These are phyloP conservation scores for Zhuqinia jingwanae DNA, from an alignment of 2,888 invertebrate genomes.

Conservation along the genomic window DNA sequence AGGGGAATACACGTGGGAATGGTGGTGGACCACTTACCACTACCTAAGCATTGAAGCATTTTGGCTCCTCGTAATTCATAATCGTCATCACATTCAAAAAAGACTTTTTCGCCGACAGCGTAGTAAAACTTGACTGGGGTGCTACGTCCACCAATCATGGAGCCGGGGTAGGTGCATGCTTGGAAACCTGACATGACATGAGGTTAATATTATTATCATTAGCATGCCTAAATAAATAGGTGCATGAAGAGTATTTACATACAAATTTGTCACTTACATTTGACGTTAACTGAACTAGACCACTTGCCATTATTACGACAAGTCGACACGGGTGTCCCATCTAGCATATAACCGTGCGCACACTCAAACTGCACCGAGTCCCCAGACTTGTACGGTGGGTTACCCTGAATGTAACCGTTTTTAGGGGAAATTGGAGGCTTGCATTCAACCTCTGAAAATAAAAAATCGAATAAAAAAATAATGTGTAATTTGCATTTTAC, in stretches of 20 bases:
- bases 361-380: conserved; percentile 94
- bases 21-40: conserved; percentile 93
- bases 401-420: conserved; percentile 90
- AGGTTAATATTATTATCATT: too few relatives aligned
- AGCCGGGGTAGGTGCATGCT: conserved; percentile 93
- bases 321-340: conserved; percentile 93
- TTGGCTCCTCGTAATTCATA: conserved; percentile 88
- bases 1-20: conserved; percentile 86
- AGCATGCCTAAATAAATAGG: too few relatives aligned
- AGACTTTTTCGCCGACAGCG: conserved; percentile 91
- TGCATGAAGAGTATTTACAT: not conserved
- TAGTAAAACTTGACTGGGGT: conserved; percentile 94
- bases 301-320: conserved; percentile 91
- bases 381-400: conserved; percentile 90
- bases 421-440: conserved; percentile 88
- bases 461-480: too few relatives aligned
- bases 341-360: conserved; percentile 93
- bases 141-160: conserved; percentile 92
- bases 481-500: not conserved
- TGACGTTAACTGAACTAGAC: conserved; percentile 92
- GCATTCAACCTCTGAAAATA: conserved; percentile 89
- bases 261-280: conserved; percentile 84
- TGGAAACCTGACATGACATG: conserved; percentile 89
- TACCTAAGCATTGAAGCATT: conserved; percentile 89
- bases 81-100: conserved; percentile 91